Conservation (phyloP, 2,113 vertebrate genomes). For the Camelus bactrianus region DNA sequence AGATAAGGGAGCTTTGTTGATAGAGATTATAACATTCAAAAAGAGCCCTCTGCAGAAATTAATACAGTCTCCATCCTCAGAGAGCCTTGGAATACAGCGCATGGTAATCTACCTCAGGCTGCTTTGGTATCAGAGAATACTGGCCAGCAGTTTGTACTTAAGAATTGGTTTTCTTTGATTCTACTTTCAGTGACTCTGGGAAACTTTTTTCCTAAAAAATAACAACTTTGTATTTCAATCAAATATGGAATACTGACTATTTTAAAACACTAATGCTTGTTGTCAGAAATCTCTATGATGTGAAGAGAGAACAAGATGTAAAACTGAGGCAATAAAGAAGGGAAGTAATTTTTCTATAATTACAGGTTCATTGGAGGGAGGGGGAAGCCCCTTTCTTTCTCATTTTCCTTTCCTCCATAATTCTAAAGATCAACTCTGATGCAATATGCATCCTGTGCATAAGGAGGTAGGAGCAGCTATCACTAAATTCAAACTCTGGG, state of each 20-base stretch:
- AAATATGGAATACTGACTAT: not conserved
- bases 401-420: not conserved
- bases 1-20: not conserved
- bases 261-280: slow-evolving; percentile 31
- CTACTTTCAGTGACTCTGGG: not conserved
- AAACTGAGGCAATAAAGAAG: not conserved
- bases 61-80: not conserved
- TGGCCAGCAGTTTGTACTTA: not conserved
- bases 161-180: slow-evolving; percentile 25
- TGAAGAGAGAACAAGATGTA: not conserved
- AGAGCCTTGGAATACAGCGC: not conserved
- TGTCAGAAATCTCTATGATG: not conserved
- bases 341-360: not conserved
- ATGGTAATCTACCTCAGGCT: not conserved
- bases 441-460: not conserved
- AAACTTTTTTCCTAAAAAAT: slow-evolving; percentile 39
- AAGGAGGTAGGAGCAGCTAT: not conserved
- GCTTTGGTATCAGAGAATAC: not conserved
- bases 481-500: slow-evolving; percentile 61
- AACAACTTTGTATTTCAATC: slow-evolving; percentile 24
- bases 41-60: not conserved
- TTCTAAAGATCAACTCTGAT: slow-evolving; percentile 56
- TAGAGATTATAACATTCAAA: not conserved
- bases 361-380: slow-evolving; percentile 5
- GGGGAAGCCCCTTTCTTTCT: not conserved